Base-by-base conservation (phyloP, 2,797 vertebrate species). In the Schizopygopsis pylzovi region DNA sequence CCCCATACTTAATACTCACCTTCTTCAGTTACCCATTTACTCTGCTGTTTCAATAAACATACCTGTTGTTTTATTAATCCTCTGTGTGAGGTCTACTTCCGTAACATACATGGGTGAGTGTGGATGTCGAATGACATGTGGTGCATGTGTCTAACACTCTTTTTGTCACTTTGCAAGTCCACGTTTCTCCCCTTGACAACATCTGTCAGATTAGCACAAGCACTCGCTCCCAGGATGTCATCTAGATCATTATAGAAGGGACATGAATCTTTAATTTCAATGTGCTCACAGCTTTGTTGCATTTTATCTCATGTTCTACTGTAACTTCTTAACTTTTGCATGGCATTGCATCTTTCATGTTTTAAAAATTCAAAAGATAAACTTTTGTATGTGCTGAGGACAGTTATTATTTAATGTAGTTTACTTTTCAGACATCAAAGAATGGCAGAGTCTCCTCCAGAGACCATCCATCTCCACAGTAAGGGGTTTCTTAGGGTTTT, bases 171-270 rank as follows among this genome's bases (percentile, higher is more conserved):
- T 28, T 25, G 20, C 37, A 10, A 59, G 22, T 67, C 59, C 59
- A 80, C 5, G 2, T 33, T 67, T 80, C 16, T 47, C 39, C 16
- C 41, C 25, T 79, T 33, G 41, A 79, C 59, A 80, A 80, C 25
- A 67, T 80, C 43, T 80, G 78, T 80, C 39, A 47, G 59, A 33
- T 33, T 28, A 80, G 9, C 41, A 65, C 41, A 80, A 80, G 59
- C 4, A 0, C 59, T 33, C 3, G 16, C 33, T 41, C 12, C 52
- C 56, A 47, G 61, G 67, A 67, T 13, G 39, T 49, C 15, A 28
- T 80, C 59, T 47, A 65, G 25, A 43, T 80, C 41, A 1, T 28
- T 45, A n/a, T 16, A 59, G 54, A 65, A 79, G 16, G 78, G 39
- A 65, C n/a, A 33, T 28, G 41, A 79, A 79, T 79, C 59, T 47